Percentiles rank a stretch among this genome's conserved stretches.
These are phyloP conservation scores for Acronicta alni DNA, from an alignment of 2,888 invertebrate genomes.

Conservation along the genomic window DNA sequence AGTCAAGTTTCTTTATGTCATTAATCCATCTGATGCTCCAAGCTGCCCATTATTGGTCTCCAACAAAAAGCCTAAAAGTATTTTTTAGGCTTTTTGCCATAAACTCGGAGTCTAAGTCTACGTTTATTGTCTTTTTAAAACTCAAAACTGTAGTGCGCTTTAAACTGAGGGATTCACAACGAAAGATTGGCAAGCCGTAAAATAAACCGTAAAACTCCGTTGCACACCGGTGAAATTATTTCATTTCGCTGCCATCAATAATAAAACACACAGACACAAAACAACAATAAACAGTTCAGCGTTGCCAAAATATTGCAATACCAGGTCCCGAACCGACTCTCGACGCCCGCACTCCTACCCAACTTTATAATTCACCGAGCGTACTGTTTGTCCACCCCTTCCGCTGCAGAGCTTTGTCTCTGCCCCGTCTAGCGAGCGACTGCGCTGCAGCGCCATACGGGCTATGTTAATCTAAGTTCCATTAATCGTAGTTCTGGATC, in stretches of 20 bases:
- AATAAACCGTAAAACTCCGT: constrained; percentile 12
- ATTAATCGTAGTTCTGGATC: constrained; percentile 33
- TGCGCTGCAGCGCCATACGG: constrained; percentile 40
- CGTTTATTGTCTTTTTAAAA: background rate
- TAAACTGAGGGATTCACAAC: background rate
- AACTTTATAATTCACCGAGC: constrained; percentile 41
- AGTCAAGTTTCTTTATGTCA: too few species aligned
- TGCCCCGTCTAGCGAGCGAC: constrained; percentile 20
- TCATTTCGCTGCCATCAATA: constrained; percentile 36
- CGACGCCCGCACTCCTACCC: constrained; percentile 8
- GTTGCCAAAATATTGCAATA: constrained; percentile 41
- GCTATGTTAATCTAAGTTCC: constrained; percentile 4
- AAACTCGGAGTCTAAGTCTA: too few species aligned
- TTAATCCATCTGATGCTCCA: too few species aligned
- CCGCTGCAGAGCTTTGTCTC: constrained; percentile 43
- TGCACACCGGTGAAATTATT: constrained; percentile 22
- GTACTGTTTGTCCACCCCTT: constrained; percentile 17
- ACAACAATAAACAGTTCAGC: constrained; percentile 40
- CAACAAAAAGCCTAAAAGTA: too few species aligned
- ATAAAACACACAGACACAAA: constrained; percentile 32
- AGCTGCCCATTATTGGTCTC: too few species aligned
- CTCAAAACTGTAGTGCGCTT: background rate
- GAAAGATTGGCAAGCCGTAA: constrained; percentile 2
- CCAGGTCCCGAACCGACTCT: constrained; percentile 5
- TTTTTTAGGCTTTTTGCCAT: too few species aligned